phyloP scores from a whole-genome alignment of 2,888 invertebrate species.

The Drosophila mimica region DNA sequence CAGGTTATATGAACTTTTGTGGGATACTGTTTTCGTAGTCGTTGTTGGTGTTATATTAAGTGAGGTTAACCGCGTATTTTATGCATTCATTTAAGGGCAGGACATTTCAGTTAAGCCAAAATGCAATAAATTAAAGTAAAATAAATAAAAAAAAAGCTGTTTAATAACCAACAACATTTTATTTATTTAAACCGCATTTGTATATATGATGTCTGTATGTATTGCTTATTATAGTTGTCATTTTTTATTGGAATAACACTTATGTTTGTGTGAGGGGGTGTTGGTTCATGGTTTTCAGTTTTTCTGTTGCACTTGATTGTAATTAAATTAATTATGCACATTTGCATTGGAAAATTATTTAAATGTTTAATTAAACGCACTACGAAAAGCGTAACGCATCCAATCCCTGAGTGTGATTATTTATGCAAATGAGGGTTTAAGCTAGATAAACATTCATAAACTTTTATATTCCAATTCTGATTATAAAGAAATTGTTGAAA shows the following conservation, averaged over 20 bases:
- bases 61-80: constrained; percentile 65
- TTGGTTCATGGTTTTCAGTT: constrained; percentile 10
- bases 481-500: not conserved
- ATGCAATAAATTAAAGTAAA: constrained; percentile 33
- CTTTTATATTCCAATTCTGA: not conserved
- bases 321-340: constrained; percentile 78
- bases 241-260: constrained; percentile 37
- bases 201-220: constrained; percentile 13
- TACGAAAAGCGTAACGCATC: constrained; percentile 14
- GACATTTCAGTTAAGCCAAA: constrained; percentile 63
- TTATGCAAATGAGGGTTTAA: constrained; percentile 44
- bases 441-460: not conserved
- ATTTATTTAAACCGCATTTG: constrained; percentile 55
- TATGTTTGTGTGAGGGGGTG: not conserved
- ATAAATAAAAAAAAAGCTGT: constrained; percentile 7
- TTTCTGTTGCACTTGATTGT: constrained; percentile 54
- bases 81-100: constrained; percentile 65
- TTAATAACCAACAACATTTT: constrained; percentile 48
- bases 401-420: constrained; percentile 36
- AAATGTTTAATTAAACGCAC: constrained; percentile 69
- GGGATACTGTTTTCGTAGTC: constrained; percentile 1
- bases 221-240: constrained; percentile 16
- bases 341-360: constrained; percentile 72
- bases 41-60: constrained; percentile 43
- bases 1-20: constrained; percentile 8